phyloP scores from a whole-genome alignment of 2,888 invertebrate species.

The Ennomos quercinarius region DNA sequence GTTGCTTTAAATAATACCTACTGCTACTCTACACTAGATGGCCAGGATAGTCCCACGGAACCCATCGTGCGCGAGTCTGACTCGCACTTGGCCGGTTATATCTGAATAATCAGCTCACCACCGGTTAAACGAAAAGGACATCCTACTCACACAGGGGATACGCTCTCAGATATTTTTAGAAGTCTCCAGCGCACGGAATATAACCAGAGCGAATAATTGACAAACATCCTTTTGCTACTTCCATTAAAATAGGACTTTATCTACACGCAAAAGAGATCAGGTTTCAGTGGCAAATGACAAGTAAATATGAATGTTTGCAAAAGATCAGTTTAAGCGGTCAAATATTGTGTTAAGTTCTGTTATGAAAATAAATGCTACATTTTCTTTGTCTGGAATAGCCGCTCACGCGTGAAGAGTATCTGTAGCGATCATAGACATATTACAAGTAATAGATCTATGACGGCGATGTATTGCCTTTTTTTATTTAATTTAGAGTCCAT shows the following conservation, averaged over 20 bases:
- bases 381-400: conserved; percentile 25
- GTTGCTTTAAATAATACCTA: too few species aligned
- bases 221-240: conserved; percentile 32
- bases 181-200: conserved; percentile 25
- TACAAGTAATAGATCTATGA: too few species aligned
- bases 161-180: conserved; percentile 31
- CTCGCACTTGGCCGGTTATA: too few species aligned
- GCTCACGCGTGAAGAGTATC: not conserved
- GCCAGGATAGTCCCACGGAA: too few species aligned
- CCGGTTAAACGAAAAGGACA: conserved; percentile 20
- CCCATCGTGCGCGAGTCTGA: too few species aligned
- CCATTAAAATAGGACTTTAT: conserved; percentile 22
- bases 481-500: too few species aligned
- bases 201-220: conserved; percentile 29
- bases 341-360: conserved; percentile 34
- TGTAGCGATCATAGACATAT: not conserved
- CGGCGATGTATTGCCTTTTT: too few species aligned
- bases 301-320: conserved; percentile 32
- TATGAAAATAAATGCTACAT: conserved; percentile 34
- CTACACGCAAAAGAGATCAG: conserved; percentile 4
- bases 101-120: not conserved
- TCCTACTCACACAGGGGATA: conserved; percentile 23
- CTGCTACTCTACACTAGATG: too few species aligned
- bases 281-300: conserved; percentile 16
- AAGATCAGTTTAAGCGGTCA: conserved; percentile 23